Evolutionary conservation across 2,888 invertebrate species (phyloP).

Genomic region (Pachycephus smyrnensis): DNA sequence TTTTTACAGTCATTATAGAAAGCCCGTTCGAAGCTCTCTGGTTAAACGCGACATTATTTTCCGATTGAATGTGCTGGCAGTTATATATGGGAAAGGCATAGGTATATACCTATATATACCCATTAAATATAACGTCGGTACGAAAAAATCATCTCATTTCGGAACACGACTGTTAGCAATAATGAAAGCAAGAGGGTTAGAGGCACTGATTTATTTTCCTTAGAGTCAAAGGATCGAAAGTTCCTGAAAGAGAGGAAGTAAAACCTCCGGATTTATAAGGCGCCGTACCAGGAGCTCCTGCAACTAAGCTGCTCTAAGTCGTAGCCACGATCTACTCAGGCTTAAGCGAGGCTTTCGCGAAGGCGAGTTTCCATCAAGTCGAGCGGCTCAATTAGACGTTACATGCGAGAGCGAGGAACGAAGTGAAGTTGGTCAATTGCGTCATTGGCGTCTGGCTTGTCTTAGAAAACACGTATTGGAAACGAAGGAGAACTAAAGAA

Average conservation of each 20-base stretch:
- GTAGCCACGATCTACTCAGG: slow-evolving; percentile 20
- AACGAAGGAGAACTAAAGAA: not conserved
- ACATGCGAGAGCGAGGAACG: not conserved
- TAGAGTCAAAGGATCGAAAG: not conserved
- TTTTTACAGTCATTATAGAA: slow-evolving; percentile 54
- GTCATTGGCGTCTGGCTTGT: not conserved
- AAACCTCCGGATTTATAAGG: not conserved
- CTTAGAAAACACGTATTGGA: not conserved
- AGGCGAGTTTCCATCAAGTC: slow-evolving; percentile 9
- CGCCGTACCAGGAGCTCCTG: not conserved
- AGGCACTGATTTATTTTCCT: not conserved
- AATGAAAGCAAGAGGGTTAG: not conserved
- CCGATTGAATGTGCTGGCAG: slow-evolving; percentile 34
- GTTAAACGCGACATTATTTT: slow-evolving; percentile 50
- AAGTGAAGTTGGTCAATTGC: not conserved
- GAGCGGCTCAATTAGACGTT: not conserved
- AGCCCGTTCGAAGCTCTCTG: slow-evolving; percentile 35
- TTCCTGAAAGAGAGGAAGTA: not conserved
- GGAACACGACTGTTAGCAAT: not conserved
- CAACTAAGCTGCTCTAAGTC: slow-evolving; percentile 19
- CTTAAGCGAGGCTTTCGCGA: slow-evolving; percentile 21
- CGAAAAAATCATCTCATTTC: not conserved
- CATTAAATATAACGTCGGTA: not conserved
- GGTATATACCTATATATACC: too few relatives aligned
- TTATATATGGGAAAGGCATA: not conserved